Conservation (phyloP, 2,113 vertebrate genomes). For the Dromas ardeola region DNA sequence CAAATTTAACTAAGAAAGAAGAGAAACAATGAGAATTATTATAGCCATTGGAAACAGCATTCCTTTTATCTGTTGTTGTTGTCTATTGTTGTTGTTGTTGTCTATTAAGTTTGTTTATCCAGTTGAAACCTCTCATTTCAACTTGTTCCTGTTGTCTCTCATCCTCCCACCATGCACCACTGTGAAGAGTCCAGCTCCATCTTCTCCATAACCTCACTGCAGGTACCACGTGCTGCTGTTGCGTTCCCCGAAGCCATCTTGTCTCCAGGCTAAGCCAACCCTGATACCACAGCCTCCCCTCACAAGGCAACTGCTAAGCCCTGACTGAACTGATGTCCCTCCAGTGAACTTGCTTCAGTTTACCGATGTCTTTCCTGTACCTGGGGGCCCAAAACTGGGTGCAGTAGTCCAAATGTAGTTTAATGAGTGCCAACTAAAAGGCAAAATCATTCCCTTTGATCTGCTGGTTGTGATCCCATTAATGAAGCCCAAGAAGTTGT, state of each 20-base stretch:
- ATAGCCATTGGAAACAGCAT: not conserved
- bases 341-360: not conserved
- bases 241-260: not conserved
- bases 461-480: not conserved
- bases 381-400: not conserved
- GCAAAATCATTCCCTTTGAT: not conserved
- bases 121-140: not conserved
- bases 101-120: not conserved
- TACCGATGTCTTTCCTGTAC: not conserved
- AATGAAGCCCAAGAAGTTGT: not conserved
- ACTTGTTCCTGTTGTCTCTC: not conserved
- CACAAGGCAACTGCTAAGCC: not conserved
- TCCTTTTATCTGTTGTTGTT: not conserved
- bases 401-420: not conserved
- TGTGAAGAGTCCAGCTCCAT: not conserved
- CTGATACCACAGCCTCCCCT: not conserved
- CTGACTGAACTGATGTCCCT: not conserved
- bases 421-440: not conserved
- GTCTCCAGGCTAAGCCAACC: not conserved
- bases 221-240: not conserved
- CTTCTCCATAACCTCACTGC: not conserved
- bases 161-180: not conserved
- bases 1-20: not conserved
- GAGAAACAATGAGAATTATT: not conserved
- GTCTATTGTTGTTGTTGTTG: not conserved